Conservation (phyloP, 23 tunicate genomes). For the Trididemnum miniatum region DNA sequence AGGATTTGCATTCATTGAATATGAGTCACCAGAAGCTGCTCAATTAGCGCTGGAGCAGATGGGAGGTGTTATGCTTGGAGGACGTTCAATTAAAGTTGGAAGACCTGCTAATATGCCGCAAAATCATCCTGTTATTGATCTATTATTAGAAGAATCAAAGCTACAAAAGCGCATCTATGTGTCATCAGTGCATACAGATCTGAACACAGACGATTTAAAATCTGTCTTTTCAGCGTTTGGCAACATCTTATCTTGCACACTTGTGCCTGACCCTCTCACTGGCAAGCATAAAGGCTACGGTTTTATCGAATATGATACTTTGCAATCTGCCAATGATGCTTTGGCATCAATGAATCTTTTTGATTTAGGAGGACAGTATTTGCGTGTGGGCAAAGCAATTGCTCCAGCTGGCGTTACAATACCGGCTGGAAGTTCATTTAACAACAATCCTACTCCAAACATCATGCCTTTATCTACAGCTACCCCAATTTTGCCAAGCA, state of each 20-base stretch:
- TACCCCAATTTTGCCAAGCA: neutral
- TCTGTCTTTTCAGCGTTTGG: constrained; percentile 97
- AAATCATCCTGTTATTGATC: constrained; percentile 85
- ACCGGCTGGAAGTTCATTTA: constrained; percentile 74
- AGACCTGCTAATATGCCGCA: constrained; percentile 98
- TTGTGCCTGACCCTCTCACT: constrained; percentile 70
- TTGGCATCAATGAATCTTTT: constrained; percentile 90
- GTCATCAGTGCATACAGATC: constrained; percentile 83
- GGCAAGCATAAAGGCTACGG: constrained; percentile 97
- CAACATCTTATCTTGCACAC: constrained; percentile 72
- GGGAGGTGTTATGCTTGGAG: constrained; percentile 85
- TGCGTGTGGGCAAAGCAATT: constrained; percentile 92
- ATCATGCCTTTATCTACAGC: constrained; percentile 7
- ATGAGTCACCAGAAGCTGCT: constrained; percentile 98
- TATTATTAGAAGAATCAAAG: constrained; percentile 81
- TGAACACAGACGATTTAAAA: constrained; percentile 79
- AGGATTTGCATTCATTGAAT: constrained; percentile 97
- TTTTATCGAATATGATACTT: constrained; percentile 85
- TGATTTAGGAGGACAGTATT: constrained; percentile 95
- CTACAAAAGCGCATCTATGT: constrained; percentile 76
- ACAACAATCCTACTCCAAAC: constrained; percentile 34
- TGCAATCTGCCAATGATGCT: constrained; percentile 93
- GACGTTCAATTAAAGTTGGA: constrained; percentile 87
- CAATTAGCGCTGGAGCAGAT: constrained; percentile 93
- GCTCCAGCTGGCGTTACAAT: constrained; percentile 82